Evolutionary conservation across 2,113 vertebrate species (phyloP), one percentile per base, ranked within the genome.

Genomic region (Gymnorhina tibicen): DNA sequence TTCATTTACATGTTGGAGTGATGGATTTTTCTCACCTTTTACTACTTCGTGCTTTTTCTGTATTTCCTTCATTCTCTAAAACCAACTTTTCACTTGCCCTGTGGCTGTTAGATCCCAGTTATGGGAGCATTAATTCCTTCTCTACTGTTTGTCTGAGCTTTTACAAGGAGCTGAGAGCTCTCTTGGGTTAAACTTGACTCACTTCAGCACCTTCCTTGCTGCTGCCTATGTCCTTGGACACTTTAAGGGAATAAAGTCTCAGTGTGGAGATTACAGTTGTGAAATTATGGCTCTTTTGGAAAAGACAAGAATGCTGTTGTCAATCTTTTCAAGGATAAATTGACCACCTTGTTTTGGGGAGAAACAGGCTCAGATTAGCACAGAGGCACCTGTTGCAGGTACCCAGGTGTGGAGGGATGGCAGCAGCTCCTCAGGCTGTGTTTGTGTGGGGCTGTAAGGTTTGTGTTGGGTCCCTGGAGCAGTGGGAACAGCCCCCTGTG

Each of bases 391-490:
- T 4, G 1, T 6, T 13, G 42, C 20, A 42, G 62, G n/a, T 32
- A 3, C 8, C 3, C 0, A 15, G 37, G 4, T 13, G n/a, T 16
- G 32, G 37, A 46, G 30, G 52, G 52, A 2, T 7, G 13, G 16
- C 11, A 26, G 77, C n/a, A 47, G 67, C 56, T 58, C 58, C 58
- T 24, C 0, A 4, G 67, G 46, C 32, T 32, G 39, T 11, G 44
- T 24, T 20, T 33, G 0, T 12, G 33, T 0, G 1, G 11, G 46
- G 23, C 28, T 3, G 0, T 13, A 3, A 53, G 22, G 50, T 19
- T 89, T 68, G 50, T 41, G 32, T 12, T 16, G 79, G 64, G 80
- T 17, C n/a, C 15, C 42, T 59, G 56, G 47, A n/a, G 35, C 16
- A 12, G 21, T 4, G 27, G 42, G 82, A 75, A 32, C 20, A 8